These are phyloP conservation scores for Pentamera pediparva DNA, from an alignment of 53 echinoderm and acorn worm species.

Conservation along the genomic window DNA sequence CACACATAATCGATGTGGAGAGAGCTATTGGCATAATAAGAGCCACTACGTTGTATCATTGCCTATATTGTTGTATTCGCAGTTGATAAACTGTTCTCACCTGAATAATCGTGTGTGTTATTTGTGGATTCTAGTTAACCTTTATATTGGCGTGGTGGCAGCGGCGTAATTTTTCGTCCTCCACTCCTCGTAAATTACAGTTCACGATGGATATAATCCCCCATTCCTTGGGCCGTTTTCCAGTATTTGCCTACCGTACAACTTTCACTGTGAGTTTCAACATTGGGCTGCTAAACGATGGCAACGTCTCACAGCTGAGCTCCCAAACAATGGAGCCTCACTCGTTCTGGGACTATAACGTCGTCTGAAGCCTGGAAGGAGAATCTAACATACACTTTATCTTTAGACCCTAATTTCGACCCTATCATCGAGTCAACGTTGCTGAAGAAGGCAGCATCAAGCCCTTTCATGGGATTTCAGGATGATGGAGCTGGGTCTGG, in stretches of 20 bases:
- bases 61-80: no score
- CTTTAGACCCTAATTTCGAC: neutral
- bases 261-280: neutral
- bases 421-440: neutral
- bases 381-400: slow-evolving; percentile 44
- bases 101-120: neutral
- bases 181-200: neutral
- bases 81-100: no score
- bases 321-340: slow-evolving; percentile 48
- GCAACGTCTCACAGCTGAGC: neutral
- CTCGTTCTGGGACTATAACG: neutral
- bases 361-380: slow-evolving; percentile 35
- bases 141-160: slow-evolving; percentile 14
- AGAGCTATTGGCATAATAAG: no score
- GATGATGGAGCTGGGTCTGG: neutral
- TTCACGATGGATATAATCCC: neutral
- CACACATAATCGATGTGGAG: no score
- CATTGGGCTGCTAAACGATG: neutral
- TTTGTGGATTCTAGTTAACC: no score
- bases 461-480: neutral
- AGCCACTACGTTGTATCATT: no score
- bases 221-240: neutral
- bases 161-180: neutral
- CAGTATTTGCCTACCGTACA: neutral
- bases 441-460: neutral